Percentiles rank a stretch among this genome's conserved stretches.
phyloP scores from a whole-genome alignment of 2,113 vertebrate species.

The Leptobrachium leishanense region DNA sequence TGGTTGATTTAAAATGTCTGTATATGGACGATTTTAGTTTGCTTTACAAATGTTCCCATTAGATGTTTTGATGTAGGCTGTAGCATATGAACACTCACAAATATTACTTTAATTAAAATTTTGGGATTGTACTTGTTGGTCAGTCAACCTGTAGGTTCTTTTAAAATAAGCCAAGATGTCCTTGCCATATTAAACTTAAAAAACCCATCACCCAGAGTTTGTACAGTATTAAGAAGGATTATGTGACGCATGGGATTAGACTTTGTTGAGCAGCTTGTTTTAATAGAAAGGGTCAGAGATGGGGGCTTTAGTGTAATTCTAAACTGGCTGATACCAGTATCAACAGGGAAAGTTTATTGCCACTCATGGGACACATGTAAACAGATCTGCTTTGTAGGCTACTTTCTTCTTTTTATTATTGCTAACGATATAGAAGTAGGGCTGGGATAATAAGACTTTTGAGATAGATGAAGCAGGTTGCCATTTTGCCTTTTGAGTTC shows the following conservation, averaged over 20 bases:
- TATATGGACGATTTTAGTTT: no score
- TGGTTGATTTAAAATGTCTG: no score
- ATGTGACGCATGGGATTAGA: conserved; percentile 70
- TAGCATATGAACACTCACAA: no score
- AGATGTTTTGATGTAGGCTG: no score
- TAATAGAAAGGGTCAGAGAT: conserved; percentile 63
- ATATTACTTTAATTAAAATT: not conserved
- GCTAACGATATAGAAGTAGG: not conserved
- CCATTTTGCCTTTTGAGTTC: not conserved
- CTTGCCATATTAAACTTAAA: conserved; percentile 65
- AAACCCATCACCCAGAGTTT: conserved; percentile 69
- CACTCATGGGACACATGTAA: not conserved
- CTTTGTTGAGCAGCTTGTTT: conserved; percentile 73
- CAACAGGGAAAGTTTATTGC: conserved; percentile 29
- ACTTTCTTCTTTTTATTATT: not conserved
- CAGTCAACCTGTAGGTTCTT: conserved; percentile 16
- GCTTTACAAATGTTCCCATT: no score
- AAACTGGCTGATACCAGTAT: conserved; percentile 30
- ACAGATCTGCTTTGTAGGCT: not conserved
- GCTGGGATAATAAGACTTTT: not conserved
- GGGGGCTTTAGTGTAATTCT: conserved; percentile 37
- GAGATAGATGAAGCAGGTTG: not conserved
- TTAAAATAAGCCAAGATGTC: conserved; percentile 80
- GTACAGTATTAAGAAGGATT: conserved; percentile 76
- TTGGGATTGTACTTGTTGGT: not conserved